These are phyloP conservation scores for Catharus bicknelli DNA, from an alignment of 2,113 vertebrate species.

Conservation along the genomic window DNA sequence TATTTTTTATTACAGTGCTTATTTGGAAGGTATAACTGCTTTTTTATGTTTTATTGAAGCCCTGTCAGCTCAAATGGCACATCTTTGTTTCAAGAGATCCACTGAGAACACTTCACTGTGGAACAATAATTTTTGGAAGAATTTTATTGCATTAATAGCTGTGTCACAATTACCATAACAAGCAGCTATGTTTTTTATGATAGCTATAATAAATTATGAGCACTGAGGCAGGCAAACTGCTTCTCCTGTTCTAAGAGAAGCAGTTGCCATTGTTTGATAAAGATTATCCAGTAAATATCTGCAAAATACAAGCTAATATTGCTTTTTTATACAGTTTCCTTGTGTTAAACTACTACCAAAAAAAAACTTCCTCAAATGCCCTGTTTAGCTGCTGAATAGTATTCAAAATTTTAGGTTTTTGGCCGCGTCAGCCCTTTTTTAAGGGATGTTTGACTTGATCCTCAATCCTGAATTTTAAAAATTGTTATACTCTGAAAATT, in stretches of 20 bases:
- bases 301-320: neutral
- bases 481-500: neutral
- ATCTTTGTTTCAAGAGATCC: conserved; percentile 42
- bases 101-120: conserved; percentile 28
- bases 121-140: conserved; percentile 33
- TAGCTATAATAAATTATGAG: conserved; percentile 15
- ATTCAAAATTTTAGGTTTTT: neutral
- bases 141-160: conserved; percentile 37
- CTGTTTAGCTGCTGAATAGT: neutral
- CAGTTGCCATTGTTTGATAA: neutral
- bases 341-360: neutral
- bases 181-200: conserved; percentile 1
- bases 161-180: conserved; percentile 41
- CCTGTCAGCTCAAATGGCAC: neutral
- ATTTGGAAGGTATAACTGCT: conserved; percentile 1
- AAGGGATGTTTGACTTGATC: neutral
- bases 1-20: neutral
- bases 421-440: neutral
- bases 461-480: neutral
- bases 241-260: neutral
- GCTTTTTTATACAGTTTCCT: neutral
- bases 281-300: neutral
- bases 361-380: neutral
- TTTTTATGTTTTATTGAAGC: conserved; percentile 24
- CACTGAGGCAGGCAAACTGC: neutral